phyloP scores from a whole-genome alignment of 2,113 vertebrate species.

The Phrynocephalus versicolor region DNA sequence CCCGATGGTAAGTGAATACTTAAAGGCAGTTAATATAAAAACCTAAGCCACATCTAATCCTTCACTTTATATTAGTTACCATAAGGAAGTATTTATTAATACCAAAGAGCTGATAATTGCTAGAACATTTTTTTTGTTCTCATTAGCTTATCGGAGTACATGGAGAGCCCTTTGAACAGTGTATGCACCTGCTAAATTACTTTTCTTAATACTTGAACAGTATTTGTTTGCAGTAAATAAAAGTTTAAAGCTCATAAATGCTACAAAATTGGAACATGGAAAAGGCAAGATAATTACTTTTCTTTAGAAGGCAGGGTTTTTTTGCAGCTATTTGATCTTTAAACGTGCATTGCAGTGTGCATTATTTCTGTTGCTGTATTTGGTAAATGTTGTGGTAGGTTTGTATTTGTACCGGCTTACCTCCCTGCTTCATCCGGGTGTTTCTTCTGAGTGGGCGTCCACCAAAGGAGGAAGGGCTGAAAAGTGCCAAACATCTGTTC shows the following conservation, averaged over 20 bases:
- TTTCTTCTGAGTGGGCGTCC: too few species aligned
- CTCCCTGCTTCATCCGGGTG: too few species aligned
- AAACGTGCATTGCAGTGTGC: too few species aligned
- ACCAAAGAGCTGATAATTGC: not conserved
- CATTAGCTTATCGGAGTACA: not conserved
- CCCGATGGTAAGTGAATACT: conserved; percentile 85
- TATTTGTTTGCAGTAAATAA: not conserved
- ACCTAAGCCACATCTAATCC: not conserved
- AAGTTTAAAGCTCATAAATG: not conserved
- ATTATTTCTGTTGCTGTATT: too few species aligned
- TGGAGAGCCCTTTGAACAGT: not conserved
- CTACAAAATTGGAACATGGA: not conserved
- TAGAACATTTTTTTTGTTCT: not conserved
- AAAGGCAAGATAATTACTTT: not conserved
- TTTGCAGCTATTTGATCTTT: not conserved
- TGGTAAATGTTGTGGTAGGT: too few species aligned
- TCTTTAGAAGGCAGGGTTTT: too few species aligned
- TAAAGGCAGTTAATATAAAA: not conserved
- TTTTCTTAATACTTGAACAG: too few species aligned
- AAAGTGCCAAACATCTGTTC: too few species aligned
- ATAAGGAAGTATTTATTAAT: not conserved
- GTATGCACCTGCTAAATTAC: not conserved
- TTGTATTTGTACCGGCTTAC: too few species aligned
- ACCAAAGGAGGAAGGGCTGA: too few species aligned
- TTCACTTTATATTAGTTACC: not conserved